Evolutionary conservation across 2,113 vertebrate genomes (phyloP).

Genomic region (Antennarius striatus): DNA sequence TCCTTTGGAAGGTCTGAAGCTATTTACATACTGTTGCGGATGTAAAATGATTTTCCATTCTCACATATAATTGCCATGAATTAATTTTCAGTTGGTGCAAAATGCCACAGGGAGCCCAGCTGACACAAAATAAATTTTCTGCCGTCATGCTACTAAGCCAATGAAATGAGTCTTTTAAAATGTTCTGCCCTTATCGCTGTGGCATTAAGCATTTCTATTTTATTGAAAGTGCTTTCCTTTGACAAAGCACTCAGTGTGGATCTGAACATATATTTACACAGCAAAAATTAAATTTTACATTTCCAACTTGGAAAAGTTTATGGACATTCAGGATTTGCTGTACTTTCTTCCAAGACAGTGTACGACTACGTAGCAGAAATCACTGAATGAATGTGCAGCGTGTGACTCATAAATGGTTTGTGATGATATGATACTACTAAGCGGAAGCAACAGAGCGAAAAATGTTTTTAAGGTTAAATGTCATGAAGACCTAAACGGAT

Average conservation of each 20-base stretch:
- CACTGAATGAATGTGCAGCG: not conserved
- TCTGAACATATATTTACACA: constrained; percentile 3
- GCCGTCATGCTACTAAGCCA: constrained; percentile 25
- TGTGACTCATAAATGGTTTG: not conserved
- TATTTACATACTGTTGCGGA: constrained; percentile 20
- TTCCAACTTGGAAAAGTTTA: not conserved
- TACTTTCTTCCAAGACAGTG: not conserved
- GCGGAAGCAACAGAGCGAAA: too few relatives aligned
- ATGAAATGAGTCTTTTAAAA: constrained; percentile 50
- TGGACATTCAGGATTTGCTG: not conserved
- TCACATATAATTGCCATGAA: constrained; percentile 50
- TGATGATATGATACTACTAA: too few relatives aligned
- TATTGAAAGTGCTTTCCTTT: constrained; percentile 12
- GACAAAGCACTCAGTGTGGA: not conserved
- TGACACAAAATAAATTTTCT: constrained; percentile 46
- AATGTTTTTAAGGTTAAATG: too few relatives aligned
- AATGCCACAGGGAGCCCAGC: constrained; percentile 45
- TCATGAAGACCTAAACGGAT: too few relatives aligned
- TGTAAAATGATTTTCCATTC: constrained; percentile 39
- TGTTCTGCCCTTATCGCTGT: constrained; percentile 27
- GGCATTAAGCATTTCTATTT: constrained; percentile 30
- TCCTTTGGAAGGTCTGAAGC: not conserved
- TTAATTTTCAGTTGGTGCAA: constrained; percentile 41
- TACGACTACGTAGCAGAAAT: not conserved
- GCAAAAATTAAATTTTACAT: not conserved